Evolutionary conservation across 92 coral and sea anemone genomes (phyloP), one percentile per base, ranked within the genome.

Genomic region (Heteractis magnifica): DNA sequence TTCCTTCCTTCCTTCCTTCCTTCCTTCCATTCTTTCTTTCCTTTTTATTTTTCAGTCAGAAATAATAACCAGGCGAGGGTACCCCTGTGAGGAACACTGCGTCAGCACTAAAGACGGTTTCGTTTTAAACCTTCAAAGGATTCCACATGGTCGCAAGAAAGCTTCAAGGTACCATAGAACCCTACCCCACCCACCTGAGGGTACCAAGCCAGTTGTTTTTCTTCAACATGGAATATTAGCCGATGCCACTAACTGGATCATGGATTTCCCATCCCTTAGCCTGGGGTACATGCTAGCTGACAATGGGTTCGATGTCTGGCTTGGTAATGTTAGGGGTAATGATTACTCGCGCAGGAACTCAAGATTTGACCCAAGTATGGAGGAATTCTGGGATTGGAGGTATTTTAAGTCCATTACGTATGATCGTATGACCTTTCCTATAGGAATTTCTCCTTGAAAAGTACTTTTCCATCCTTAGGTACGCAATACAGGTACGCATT

Each of bases 341-440:
- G 93, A 87, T 64, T 94, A 90, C 85, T 90, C 98, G 18, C 77
- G 89, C 52, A 89, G 90, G 56, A 95, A 94, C 82, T 88, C 87
- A 81, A 92, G 86, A 56, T 86, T 82, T 68, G 55, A 84, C 15
- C 98, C 98, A 0, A 81, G 81, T 79, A 81, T 85, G 34, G 85
- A 88, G 75, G 87, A 86, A 75, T 94, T 94, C 87, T 94, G 98
- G 98, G 87, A 92, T 79, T 94, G 94, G 86, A 94, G 98, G 98
- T 88, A 68, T 68, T 9, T 68, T 4, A 19, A 34, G 44, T 34
- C 44, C 44, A 34, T 34, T 34, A 34, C 44, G 44, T 34, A 34
- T 34, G 44, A 34, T 34, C 3, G 1, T 2, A 34, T 34, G 44
- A 34, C 44, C 44, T 34, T 34, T 34, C 44, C 44, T 34, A 34